Base-by-base conservation (phyloP, 2,797 vertebrate genomes). In the Siniperca scherzeri region DNA sequence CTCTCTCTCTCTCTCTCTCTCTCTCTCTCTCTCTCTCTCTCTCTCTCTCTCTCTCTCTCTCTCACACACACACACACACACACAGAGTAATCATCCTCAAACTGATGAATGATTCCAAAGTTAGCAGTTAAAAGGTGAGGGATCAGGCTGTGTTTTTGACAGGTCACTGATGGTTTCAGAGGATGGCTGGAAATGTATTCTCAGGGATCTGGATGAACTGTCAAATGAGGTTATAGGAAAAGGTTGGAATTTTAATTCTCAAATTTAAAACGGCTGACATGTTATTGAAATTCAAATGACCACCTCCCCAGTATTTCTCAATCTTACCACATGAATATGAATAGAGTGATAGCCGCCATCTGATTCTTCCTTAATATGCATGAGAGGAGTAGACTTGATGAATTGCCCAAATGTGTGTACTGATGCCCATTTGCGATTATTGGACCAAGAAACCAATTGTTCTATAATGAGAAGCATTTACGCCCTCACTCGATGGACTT, bases 281-380 rank as follows among this genome's bases (percentile, higher is more conserved):
- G 81, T 86, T 83, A 92, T 91, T 94, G 90, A 93, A 93, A 94
- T 94, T 93, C 93, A 93, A 94, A 94, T 92, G 90, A 87, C 88
- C 87, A 62, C 73, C 79, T 86, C 70, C 22, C 57, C 56, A 36
- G 76, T 79, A 91, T 87, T 91, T 85, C 89, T 91, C 92, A 88
- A 87, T 92, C 81, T 87, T 78, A 57, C 77, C 6, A 6, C 90
- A 92, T 93, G 93, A 93, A 94, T 94, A 92, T 92, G 90, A 94
- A 93, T 93, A 65, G 86, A 78, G 80, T 50, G 80, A 82, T 75
- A 56, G 70, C 75, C 80, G 81, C 87, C 60, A 67, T 90, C 90
- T 83, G 85, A 90, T 90, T 88, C 70, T 80, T 46, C 76, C 78
- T 91, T 83, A 87, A 82, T 90, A 93, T 93, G 92, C 92, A 93